phyloP scores from a whole-genome alignment of 2,888 invertebrate species.

The Phaedon cochleariae region DNA sequence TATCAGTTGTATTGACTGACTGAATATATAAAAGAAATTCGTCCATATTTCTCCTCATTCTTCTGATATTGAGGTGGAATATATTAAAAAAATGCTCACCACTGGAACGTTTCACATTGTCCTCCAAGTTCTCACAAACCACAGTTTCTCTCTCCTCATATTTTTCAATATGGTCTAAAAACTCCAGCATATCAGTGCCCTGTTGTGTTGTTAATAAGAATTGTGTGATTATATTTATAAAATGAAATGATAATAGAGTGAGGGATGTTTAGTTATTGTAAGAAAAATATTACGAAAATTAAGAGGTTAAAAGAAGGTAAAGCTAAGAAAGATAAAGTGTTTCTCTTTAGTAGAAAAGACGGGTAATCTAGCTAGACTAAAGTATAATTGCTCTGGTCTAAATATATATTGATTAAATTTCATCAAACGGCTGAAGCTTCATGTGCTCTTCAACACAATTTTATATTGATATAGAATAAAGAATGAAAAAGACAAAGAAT shows the following conservation, averaged over 20 bases:
- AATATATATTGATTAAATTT: not conserved
- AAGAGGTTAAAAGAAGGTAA: no score
- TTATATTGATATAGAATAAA: conserved; percentile 2
- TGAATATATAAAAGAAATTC: no score
- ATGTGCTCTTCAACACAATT: not conserved
- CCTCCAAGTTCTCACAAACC: not conserved
- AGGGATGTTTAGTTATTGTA: no score
- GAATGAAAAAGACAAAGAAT: not conserved
- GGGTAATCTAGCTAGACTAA: conserved; percentile 2
- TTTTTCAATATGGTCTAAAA: not conserved
- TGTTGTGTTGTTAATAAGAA: not conserved
- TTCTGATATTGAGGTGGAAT: conserved; percentile 1
- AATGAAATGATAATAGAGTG: not conserved
- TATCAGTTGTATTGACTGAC: no score
- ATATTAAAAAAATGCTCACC: no score
- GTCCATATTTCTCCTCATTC: not conserved
- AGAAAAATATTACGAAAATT: no score
- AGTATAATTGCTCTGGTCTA: conserved; percentile 5
- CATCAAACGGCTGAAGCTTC: conserved; percentile 1
- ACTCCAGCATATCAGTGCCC: not conserved
- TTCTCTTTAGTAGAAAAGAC: not conserved
- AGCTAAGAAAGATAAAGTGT: not conserved
- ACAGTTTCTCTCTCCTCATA: not conserved
- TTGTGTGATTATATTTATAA: not conserved
- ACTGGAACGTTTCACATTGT: not conserved